Evolutionary conservation across 2,797 vertebrate species (phyloP), one percentile per base, ranked within the genome.

Genomic region (Apogon talboti): DNA sequence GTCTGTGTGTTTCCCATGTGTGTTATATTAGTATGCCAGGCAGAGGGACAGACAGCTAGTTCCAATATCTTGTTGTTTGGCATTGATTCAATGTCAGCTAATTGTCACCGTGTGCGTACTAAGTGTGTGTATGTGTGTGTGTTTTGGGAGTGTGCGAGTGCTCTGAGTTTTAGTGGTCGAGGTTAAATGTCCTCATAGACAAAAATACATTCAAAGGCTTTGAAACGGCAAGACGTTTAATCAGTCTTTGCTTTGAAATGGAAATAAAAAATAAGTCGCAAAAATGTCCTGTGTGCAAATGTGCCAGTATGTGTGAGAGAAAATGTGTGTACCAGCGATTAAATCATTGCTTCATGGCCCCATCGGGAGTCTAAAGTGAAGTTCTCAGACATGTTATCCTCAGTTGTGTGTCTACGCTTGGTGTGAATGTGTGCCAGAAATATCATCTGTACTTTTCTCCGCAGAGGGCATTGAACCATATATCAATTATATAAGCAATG

Each of bases 1-100:
- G 52, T 51, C 59, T 62, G 33, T 49, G 44, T n/a, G 1, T 65
- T 19, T 82, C 76, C 71, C 51, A 43, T 73, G 44, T 76, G 80
- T 76, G 78, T 55, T 21, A 79, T 71, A 85, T 89, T 87, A 87
- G 80, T 79, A 89, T 88, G 83, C 87, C 66, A 84, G 65, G 60
- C 71, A 81, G 63, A 44, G 51, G 59, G 62, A 80, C 71, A 67
- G 82, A 80, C 78, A 77, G 71, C 77, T 44, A 79, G 70, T 71
- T 85, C 81, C 78, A 85, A 82, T 85, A 74, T 87, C 81, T 81
- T 86, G 74, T 84, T 86, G 83, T 88, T 85, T 82, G 86, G 79
- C 86, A 85, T 82, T 77, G 81, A 88, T 80, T 88, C 85, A 87
- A 78, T 82, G 80, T 88, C 74, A 78, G 79, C 75, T 85, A 87